phyloP scores from a whole-genome alignment of 2,113 vertebrate species.

The Corythoichthys haematopterus region DNA sequence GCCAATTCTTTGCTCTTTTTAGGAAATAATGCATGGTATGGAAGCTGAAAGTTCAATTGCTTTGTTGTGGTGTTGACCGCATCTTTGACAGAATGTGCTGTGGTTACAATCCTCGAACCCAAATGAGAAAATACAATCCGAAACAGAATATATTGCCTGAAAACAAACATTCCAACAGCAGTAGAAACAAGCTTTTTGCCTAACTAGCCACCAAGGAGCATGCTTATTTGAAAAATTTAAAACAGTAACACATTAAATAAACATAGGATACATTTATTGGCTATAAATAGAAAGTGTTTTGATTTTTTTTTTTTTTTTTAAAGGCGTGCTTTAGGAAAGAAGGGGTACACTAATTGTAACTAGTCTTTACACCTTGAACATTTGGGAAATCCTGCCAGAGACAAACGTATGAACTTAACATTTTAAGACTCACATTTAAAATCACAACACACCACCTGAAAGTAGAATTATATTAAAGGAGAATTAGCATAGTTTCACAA shows the following conservation, averaged over 20 bases:
- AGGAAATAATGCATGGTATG: constrained; percentile 49
- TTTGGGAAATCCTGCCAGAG: not conserved
- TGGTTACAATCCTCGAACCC: not conserved
- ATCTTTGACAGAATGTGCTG: constrained; percentile 17
- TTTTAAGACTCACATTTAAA: too few species aligned
- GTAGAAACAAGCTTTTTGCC: not conserved
- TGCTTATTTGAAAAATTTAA: too few species aligned
- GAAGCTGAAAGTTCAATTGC: constrained; percentile 39
- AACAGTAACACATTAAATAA: too few species aligned
- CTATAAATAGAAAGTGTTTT: not conserved
- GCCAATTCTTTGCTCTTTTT: constrained; percentile 15
- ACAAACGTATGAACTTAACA: too few species aligned
- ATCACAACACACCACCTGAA: too few species aligned
- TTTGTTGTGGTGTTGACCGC: constrained; percentile 46
- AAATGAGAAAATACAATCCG: not conserved
- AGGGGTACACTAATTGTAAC: not conserved
- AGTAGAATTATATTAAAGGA: too few species aligned
- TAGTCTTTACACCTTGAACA: not conserved
- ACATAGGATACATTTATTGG: not conserved
- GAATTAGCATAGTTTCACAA: too few species aligned
- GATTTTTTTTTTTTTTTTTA: not conserved
- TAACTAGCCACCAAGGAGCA: not conserved
- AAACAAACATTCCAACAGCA: not conserved
- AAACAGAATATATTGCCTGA: not conserved
- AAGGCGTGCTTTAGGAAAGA: not conserved